phyloP scores from a whole-genome alignment of 2,113 vertebrate species.

The Motacilla tschutschensis region DNA sequence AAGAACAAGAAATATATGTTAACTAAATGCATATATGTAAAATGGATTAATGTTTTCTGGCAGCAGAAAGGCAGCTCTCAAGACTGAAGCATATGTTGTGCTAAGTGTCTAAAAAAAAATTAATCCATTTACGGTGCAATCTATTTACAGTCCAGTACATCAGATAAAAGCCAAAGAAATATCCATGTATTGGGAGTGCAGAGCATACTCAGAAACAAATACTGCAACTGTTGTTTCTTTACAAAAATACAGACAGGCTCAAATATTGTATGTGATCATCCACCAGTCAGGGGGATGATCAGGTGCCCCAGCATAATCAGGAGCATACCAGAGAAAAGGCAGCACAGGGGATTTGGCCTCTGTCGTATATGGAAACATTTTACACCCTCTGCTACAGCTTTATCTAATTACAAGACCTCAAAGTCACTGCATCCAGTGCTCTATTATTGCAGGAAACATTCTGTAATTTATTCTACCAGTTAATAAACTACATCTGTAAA shows the following conservation, averaged over 20 bases:
- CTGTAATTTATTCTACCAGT: not conserved
- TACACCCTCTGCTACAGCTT: not conserved
- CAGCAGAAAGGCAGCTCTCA: constrained; percentile 28
- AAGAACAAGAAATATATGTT: not conserved
- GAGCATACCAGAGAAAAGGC: not conserved
- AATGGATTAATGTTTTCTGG: not conserved
- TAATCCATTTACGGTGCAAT: not conserved
- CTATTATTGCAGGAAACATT: not conserved
- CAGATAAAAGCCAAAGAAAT: not conserved
- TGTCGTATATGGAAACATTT: not conserved
- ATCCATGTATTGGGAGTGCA: not conserved
- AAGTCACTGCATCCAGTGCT: not conserved
- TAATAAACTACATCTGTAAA: not conserved
- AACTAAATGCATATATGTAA: not conserved
- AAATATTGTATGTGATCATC: not conserved
- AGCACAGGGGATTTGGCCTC: not conserved
- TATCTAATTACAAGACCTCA: not conserved
- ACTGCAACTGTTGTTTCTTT: not conserved
- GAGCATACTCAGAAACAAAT: not conserved
- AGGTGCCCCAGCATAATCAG: not conserved
- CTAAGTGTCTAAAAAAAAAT: not conserved
- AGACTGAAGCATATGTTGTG: not conserved
- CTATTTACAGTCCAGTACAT: not conserved
- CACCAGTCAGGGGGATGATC: not conserved
- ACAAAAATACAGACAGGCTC: not conserved